Evolutionary conservation across 2,797 vertebrate species (phyloP), one percentile per base, ranked within the genome.

Genomic region (Lerista edwardsae): DNA sequence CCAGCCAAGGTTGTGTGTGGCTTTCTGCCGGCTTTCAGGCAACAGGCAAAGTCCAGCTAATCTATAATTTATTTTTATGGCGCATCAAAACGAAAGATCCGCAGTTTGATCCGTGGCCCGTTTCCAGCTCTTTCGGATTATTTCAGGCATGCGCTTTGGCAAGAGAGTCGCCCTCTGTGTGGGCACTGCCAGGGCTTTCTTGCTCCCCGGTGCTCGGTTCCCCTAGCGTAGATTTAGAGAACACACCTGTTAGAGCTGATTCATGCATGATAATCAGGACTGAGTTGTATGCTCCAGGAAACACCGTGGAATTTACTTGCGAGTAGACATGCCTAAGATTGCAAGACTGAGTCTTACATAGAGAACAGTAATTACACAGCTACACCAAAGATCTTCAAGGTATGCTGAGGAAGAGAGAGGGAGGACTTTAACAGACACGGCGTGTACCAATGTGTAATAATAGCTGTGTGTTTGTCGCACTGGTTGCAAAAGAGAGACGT

Each of bases 401-500:
- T 55, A 55, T 55, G 51, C 76, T 2, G 2, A 65, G 17, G 41
- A 7, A 55, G 51, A 55, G 15, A 55, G 51, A 55, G 51, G 19
- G 47, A 51, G 8, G 47, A 51, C 8, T 11, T 51, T 51, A 47
- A 47, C 44, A 5, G 44, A 47, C 11, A 47, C 44, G 44, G 44
- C 44, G 11, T 47, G 44, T 47, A 11, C 44, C 44, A 5, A 47
- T 5, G n/a, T n/a, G n/a, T n/a, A n/a, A n/a, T n/a, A n/a, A n/a
- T n/a, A n/a, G n/a, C n/a, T n/a, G n/a, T n/a, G 85, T 87, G 81
- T 71, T 83, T 84, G 62, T 87, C 73, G 31, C 81, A 83, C 17
- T 88, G 82, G 87, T 91, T 91, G 72, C 81, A 85, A 65, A 82
- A 25, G 75, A 55, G 68, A 89, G 80, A 81, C 86, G 86, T 89